These are phyloP conservation scores for Sturnus vulgaris DNA, from an alignment of 2,113 vertebrate species.

Conservation along the genomic window DNA sequence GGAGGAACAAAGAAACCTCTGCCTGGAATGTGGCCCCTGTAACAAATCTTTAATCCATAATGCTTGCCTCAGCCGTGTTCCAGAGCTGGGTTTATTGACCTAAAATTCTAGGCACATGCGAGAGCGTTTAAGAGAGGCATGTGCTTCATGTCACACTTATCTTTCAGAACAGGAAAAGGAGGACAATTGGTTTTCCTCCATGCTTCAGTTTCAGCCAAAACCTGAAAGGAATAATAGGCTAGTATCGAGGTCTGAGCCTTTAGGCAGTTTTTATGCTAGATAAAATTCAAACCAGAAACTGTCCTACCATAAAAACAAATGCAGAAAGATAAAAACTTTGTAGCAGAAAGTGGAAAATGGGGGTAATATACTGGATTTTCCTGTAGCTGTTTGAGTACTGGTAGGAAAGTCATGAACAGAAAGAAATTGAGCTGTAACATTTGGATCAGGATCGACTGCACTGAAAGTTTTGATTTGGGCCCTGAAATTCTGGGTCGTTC, in stretches of 20 bases:
- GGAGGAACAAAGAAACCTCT: slow-evolving; percentile 27
- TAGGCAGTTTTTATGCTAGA: slow-evolving; percentile 37
- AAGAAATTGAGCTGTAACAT: background rate
- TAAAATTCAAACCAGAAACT: slow-evolving; percentile 50
- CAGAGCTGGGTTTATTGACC: slow-evolving; percentile 22
- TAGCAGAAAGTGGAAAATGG: slow-evolving; percentile 29
- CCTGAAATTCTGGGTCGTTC: background rate
- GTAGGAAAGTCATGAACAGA: background rate
- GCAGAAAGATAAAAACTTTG: slow-evolving; percentile 27
- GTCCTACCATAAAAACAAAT: slow-evolving; percentile 16
- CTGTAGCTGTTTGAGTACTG: background rate
- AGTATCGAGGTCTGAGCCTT: background rate
- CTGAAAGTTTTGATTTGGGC: background rate
- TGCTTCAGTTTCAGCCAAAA: slow-evolving; percentile 29
- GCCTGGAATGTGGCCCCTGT: background rate
- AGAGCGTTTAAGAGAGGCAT: slow-evolving; percentile 32
- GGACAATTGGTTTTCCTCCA: slow-evolving; percentile 55
- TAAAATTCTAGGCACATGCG: slow-evolving; percentile 3
- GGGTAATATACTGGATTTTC: background rate
- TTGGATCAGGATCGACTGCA: background rate
- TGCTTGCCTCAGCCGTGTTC: background rate
- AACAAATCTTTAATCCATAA: background rate
- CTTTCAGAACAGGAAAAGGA: slow-evolving; percentile 54
- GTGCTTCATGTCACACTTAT: slow-evolving; percentile 62
- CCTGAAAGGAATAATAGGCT: slow-evolving; percentile 28